Conservation (phyloP, 2,888 invertebrate species). For the Idaea dimidiata region DNA sequence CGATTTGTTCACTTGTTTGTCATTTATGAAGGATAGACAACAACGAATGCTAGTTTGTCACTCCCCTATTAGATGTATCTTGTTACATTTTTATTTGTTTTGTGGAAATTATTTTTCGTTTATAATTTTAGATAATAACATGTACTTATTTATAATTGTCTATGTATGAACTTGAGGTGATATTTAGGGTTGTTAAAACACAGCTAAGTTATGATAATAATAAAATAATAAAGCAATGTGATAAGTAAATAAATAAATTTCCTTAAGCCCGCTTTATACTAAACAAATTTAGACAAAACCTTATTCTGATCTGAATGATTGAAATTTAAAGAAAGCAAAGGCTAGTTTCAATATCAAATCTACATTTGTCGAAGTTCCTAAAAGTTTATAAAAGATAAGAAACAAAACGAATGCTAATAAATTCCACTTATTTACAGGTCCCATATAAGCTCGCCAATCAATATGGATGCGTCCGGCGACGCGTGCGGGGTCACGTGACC, state of each 20-base stretch:
- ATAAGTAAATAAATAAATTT: too few species aligned
- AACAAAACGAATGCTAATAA: conserved; percentile 48
- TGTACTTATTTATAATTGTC: too few species aligned
- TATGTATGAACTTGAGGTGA: too few species aligned
- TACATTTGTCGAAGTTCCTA: conserved; percentile 14
- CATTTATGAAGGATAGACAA: conserved; percentile 56
- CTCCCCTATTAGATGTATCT: conserved; percentile 17
- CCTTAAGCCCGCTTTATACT: too few species aligned
- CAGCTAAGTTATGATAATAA: too few species aligned
- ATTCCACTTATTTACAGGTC: conserved; percentile 34
- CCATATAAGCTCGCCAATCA: conserved; percentile 36
- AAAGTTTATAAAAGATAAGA: conserved; percentile 25
- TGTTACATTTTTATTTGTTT: neutral
- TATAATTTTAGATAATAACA: conserved; percentile 51
- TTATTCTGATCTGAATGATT: too few species aligned
- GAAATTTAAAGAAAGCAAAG: too few species aligned
- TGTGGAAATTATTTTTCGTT: conserved; percentile 9
- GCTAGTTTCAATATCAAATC: too few species aligned
- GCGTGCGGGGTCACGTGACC: conserved; percentile 57
- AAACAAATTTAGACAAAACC: too few species aligned
- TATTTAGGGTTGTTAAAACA: too few species aligned
- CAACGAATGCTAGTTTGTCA: conserved; percentile 49
- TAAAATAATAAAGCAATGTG: too few species aligned
- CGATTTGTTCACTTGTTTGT: conserved; percentile 76
- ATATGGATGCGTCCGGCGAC: conserved; percentile 46